These are phyloP conservation scores for Chymomyza fuscimana DNA, from an alignment of 2,888 invertebrate species.

Conservation along the genomic window DNA sequence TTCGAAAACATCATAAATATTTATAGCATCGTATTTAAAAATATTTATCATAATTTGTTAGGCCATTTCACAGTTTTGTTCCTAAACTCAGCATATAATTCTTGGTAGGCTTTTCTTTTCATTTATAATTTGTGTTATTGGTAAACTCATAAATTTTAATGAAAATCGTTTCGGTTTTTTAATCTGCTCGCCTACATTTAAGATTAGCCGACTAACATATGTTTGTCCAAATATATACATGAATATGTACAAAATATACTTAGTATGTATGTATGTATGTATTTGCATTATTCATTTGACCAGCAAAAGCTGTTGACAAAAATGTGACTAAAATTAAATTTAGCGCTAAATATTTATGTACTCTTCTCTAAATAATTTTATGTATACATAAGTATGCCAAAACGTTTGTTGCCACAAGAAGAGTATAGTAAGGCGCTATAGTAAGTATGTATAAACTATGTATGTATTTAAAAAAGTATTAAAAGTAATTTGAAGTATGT, in stretches of 20 bases:
- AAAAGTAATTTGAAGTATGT: too few species aligned
- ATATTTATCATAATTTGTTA: constrained; percentile 3
- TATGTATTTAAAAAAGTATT: too few species aligned
- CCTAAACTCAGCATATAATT: neutral
- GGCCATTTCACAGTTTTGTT: neutral
- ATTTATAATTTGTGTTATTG: neutral
- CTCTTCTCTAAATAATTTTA: neutral
- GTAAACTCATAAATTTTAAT: neutral
- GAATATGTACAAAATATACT: neutral
- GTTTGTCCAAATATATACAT: neutral
- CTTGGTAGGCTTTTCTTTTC: neutral
- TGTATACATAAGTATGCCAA: too few species aligned
- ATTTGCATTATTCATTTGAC: neutral
- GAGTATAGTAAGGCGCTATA: too few species aligned
- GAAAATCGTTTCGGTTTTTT: neutral
- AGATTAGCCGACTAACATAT: constrained; percentile 34
- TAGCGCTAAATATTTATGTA: neutral
- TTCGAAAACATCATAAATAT: neutral
- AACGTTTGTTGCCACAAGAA: too few species aligned
- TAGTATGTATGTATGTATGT: neutral
- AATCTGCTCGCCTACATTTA: constrained; percentile 29
- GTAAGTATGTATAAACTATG: too few species aligned
- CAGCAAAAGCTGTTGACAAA: constrained; percentile 25
- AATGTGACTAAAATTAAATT: constrained; percentile 33
- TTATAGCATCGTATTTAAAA: neutral